These are phyloP conservation scores for Empis stercorea DNA, from an alignment of 2,888 invertebrate species.

Conservation along the genomic window DNA sequence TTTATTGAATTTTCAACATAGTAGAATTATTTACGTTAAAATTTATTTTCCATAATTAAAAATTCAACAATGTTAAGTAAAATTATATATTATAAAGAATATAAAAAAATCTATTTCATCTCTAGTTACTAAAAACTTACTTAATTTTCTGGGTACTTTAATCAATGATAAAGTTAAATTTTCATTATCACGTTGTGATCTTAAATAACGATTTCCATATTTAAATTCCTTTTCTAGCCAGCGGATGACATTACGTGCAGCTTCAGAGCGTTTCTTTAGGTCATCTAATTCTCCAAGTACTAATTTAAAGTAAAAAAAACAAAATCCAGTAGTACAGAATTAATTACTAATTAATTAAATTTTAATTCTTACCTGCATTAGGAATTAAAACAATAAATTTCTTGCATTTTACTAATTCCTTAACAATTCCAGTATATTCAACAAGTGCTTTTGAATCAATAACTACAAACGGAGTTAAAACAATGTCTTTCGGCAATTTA, in stretches of 20 bases:
- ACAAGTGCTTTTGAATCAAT: conserved; percentile 72
- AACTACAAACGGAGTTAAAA: conserved; percentile 76
- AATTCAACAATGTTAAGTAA: no score
- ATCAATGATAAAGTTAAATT: conserved; percentile 55
- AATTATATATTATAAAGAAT: no score
- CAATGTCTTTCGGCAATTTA: conserved; percentile 28
- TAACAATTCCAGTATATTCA: conserved; percentile 62
- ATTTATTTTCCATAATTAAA: no score
- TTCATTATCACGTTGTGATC: conserved; percentile 78
- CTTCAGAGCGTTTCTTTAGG: conserved; percentile 68
- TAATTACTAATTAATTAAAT: no score
- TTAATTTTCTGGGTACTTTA: conserved; percentile 65
- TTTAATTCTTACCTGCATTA: conserved; percentile 54
- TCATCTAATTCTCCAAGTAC: conserved; percentile 82
- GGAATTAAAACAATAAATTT: conserved; percentile 83
- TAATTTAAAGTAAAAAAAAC: conserved; percentile 27
- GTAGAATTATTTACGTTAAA: no score
- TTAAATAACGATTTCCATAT: conserved; percentile 73
- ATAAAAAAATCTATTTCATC: no score
- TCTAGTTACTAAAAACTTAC: conserved; percentile 35
- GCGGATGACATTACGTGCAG: conserved; percentile 82
- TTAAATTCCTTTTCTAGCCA: conserved; percentile 84
- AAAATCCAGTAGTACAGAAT: no score
- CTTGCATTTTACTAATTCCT: conserved; percentile 66
- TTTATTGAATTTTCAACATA: no score